phyloP scores from a whole-genome alignment of 2,113 vertebrate genomes.

The Ginglymostoma cirratum region DNA sequence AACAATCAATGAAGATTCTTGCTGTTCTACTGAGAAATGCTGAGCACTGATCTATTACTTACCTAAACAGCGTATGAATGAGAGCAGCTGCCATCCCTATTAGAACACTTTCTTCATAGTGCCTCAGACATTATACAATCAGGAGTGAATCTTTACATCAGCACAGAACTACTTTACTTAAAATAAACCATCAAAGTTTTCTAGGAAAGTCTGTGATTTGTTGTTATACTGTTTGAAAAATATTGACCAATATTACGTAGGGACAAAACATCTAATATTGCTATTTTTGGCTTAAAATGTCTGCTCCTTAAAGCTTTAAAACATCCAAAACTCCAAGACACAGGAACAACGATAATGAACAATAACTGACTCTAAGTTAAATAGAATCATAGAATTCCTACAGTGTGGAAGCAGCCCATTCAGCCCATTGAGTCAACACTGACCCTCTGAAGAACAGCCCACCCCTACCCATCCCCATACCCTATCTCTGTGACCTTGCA shows the following conservation, averaged over 20 bases:
- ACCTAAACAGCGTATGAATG: neutral
- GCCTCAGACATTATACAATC: neutral
- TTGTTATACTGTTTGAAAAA: neutral
- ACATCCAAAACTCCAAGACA: neutral
- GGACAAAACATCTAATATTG: neutral
- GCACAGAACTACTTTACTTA: neutral
- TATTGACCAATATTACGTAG: neutral
- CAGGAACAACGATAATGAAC: neutral
- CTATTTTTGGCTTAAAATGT: neutral
- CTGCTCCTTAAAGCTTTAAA: neutral
- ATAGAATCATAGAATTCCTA: neutral
- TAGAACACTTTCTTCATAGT: neutral
- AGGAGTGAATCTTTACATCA: neutral
- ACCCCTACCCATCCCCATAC: too few relatives aligned
- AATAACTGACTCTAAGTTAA: neutral
- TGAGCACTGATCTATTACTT: conserved; percentile 5
- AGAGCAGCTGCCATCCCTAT: neutral
- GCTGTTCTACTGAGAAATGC: neutral
- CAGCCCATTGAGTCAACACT: too few relatives aligned
- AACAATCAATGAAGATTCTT: neutral
- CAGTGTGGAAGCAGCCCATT: too few relatives aligned
- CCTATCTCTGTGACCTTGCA: too few relatives aligned
- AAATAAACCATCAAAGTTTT: neutral
- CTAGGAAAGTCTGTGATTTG: neutral
- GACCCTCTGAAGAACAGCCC: too few relatives aligned